Conservation (phyloP, 2,888 invertebrate genomes). For the Cremastinae sp. region DNA sequence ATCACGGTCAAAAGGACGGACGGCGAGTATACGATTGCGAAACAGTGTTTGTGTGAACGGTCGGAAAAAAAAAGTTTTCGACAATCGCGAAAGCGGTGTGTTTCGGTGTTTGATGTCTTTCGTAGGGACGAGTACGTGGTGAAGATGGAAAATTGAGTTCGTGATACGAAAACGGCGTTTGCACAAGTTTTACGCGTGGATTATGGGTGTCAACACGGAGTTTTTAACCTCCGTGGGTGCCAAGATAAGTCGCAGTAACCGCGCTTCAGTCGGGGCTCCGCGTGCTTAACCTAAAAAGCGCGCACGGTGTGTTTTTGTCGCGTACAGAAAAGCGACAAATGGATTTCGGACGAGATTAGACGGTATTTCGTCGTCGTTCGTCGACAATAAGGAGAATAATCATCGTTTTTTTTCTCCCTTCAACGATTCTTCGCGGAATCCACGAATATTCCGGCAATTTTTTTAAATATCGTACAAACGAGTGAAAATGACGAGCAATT, state of each 20-base stretch:
- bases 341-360: constrained; percentile 6
- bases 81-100: no score
- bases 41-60: no score
- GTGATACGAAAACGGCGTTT: constrained; percentile 9
- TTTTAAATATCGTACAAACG: constrained; percentile 10
- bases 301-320: constrained; percentile 4
- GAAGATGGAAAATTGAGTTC: not conserved
- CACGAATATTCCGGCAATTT: not conserved
- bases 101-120: no score
- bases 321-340: constrained; percentile 27
- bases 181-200: constrained; percentile 28
- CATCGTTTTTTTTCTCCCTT: not conserved
- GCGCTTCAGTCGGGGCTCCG: constrained; percentile 37
- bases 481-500: constrained; percentile 82
- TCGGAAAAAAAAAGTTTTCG: no score
- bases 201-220: no score
- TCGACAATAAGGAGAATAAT: not conserved
- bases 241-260: constrained; percentile 44
- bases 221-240: no score
- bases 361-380: not conserved
- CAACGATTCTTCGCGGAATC: not conserved
- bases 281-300: constrained; percentile 35
- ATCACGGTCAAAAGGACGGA: no score
- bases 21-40: no score
- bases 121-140: not conserved